phyloP scores from a whole-genome alignment of 1,140 invertebrate species.

The Choristoneura fumiferana region DNA sequence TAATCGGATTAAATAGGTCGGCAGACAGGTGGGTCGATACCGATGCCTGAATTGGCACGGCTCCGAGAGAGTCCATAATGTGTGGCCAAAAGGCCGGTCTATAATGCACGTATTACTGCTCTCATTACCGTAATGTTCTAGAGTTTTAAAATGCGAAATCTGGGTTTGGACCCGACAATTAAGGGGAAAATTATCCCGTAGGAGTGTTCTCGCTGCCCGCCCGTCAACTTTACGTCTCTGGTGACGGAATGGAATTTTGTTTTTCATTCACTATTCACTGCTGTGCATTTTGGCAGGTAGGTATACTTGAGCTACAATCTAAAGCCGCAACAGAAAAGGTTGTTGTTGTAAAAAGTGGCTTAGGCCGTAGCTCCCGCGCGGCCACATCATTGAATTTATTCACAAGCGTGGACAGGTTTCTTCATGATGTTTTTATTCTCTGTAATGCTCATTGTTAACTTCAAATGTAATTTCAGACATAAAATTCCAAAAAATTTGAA shows the following conservation, averaged over 20 bases:
- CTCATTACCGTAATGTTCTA: background rate
- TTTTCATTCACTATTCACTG: constrained; percentile 18
- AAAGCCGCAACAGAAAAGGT: no score
- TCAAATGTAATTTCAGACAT: no score
- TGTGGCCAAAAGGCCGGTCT: constrained; percentile 7
- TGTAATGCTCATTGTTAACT: no score
- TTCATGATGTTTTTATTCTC: no score
- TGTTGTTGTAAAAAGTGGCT: no score
- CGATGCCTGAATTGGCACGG: constrained; percentile 13
- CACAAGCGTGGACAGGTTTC: no score
- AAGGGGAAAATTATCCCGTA: constrained; percentile 14
- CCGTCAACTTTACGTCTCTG: constrained; percentile 3
- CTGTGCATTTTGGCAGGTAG: background rate
- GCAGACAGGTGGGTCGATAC: constrained; percentile 14
- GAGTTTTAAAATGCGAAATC: background rate
- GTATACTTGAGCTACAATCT: no score
- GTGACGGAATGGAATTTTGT: constrained; percentile 31
- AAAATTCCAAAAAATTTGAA: no score
- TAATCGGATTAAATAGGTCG: constrained; percentile 11
- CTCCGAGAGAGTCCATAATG: background rate
- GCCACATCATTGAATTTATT: no score
- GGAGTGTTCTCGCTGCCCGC: constrained; percentile 6
- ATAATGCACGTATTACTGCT: constrained; percentile 11
- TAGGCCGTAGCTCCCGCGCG: no score
- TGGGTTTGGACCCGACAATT: background rate